Evolutionary conservation across 2,113 vertebrate species (phyloP).

Genomic region (Dendrocopos noguchii): DNA sequence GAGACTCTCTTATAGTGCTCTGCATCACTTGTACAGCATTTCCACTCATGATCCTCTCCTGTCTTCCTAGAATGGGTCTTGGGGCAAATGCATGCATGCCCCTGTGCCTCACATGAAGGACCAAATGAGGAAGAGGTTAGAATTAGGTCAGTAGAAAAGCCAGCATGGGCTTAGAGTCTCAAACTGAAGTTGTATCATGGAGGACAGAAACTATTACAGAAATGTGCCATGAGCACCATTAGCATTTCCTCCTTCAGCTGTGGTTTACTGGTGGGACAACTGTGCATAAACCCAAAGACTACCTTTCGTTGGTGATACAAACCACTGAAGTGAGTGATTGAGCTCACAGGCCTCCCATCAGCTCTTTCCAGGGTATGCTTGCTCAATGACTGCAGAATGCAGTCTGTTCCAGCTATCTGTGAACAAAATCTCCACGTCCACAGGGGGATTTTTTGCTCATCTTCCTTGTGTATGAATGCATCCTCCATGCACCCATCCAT

Average conservation of each 20-base stretch:
- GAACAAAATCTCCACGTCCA: neutral
- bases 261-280: neutral
- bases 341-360: too few relatives aligned
- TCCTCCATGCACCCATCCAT: neutral
- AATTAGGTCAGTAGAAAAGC: neutral
- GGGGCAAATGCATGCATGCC: neutral
- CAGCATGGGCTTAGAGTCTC: neutral
- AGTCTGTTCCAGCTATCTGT: neutral
- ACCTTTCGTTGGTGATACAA: neutral
- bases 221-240: neutral
- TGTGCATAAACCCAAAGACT: neutral
- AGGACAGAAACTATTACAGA: neutral
- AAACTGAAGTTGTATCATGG: neutral
- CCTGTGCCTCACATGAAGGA: neutral
- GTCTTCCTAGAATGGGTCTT: neutral
- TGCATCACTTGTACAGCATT: neutral
- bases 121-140: neutral
- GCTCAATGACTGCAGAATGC: neutral
- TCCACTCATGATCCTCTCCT: neutral
- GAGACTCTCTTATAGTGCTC: neutral
- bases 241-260: neutral
- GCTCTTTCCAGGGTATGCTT: neutral
- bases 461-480: neutral
- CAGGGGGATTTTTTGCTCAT: neutral
- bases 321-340: neutral